Conservation (phyloP, 2,888 invertebrate genomes). For the Digitonthophagus gazella region DNA sequence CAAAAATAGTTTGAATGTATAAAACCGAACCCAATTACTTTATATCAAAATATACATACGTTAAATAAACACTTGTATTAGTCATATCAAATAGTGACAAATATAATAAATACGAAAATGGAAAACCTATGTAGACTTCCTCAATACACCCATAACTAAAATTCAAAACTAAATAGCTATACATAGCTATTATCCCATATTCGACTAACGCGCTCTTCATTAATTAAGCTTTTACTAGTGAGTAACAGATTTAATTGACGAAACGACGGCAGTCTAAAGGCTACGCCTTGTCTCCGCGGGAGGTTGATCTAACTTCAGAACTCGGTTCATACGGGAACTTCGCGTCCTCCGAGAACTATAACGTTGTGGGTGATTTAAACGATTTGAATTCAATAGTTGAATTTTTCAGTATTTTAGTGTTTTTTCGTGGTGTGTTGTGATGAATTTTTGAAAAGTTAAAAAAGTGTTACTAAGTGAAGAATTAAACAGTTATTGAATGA, state of each 20-base stretch:
- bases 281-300: background rate
- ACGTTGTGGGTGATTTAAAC: background rate
- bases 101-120: too few relatives aligned
- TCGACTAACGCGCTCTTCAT: background rate
- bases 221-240: background rate
- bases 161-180: background rate
- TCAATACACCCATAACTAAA: too few relatives aligned
- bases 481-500: background rate
- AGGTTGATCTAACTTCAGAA: background rate
- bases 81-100: too few relatives aligned
- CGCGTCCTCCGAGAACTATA: background rate
- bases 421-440: too few relatives aligned
- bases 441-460: too few relatives aligned
- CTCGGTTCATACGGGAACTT: background rate
- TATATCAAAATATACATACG: too few relatives aligned
- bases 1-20: too few relatives aligned
- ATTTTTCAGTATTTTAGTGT: too few relatives aligned
- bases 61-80: too few relatives aligned
- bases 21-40: too few relatives aligned
- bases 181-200: background rate
- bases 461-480: background rate
- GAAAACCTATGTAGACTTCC: too few relatives aligned
- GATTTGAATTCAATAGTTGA: background rate
- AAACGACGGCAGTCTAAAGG: background rate
- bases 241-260: background rate